Conservation (phyloP, 2,888 invertebrate species). For the Thecophora atra region DNA sequence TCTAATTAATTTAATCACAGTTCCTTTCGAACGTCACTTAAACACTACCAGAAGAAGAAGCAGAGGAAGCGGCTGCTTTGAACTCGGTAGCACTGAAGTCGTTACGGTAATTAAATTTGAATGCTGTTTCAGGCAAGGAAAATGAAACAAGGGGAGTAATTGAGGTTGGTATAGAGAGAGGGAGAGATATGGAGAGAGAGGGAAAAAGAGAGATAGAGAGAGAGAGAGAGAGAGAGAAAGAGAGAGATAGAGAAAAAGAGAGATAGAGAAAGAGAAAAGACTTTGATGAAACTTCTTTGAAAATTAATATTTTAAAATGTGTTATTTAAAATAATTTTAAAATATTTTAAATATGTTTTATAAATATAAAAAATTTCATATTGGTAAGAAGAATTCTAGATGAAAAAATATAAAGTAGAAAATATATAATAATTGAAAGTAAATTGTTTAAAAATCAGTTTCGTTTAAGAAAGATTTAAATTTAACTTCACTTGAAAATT, state of each 20-base stretch:
- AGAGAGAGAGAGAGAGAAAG: background rate
- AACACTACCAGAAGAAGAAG: background rate
- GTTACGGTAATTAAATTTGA: constrained; percentile 32
- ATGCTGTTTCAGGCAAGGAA: background rate
- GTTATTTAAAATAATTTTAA: too few species aligned
- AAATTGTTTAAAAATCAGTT: too few species aligned
- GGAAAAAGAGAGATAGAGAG: background rate
- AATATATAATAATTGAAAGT: too few species aligned
- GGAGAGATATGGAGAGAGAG: background rate
- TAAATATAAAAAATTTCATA: too few species aligned
- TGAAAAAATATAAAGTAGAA: too few species aligned
- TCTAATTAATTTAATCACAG: constrained; percentile 36
- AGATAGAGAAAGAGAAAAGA: constrained; percentile 6
- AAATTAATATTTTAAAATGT: too few species aligned
- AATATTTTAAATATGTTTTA: too few species aligned
- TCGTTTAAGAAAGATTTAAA: too few species aligned
- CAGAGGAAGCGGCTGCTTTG: background rate
- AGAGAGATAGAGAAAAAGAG: constrained; percentile 23
- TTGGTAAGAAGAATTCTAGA: too few species aligned
- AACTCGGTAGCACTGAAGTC: constrained; percentile 20
- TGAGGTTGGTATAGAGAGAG: background rate
- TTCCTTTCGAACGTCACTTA: constrained; percentile 26
- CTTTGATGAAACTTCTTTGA: too few species aligned
- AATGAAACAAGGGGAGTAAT: background rate
- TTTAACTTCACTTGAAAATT: too few species aligned